phyloP scores from a whole-genome alignment of 2,888 invertebrate genomes.

The Baccha elongata region DNA sequence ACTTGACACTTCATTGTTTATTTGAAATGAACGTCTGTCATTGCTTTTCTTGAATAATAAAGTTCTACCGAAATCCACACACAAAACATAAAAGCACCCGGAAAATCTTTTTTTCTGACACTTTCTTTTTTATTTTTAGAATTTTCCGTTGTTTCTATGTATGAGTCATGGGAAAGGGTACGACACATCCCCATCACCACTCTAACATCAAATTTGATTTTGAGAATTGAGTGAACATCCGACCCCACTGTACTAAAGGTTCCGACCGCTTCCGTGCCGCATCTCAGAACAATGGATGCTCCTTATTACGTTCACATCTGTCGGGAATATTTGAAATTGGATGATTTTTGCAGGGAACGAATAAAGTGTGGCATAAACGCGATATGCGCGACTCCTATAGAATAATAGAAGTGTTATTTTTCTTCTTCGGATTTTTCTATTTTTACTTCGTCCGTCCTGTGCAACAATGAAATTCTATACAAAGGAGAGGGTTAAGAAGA shows the following conservation, averaged over 20 bases:
- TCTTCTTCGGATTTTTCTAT: background rate
- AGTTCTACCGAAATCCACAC: too few relatives aligned
- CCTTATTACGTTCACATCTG: slow-evolving; percentile 19
- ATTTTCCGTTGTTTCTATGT: too few relatives aligned
- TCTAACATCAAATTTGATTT: slow-evolving; percentile 12
- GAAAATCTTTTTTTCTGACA: too few relatives aligned
- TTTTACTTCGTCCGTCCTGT: background rate
- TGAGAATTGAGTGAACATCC: slow-evolving; percentile 35
- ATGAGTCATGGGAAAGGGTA: too few relatives aligned
- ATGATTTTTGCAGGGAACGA: slow-evolving; percentile 57
- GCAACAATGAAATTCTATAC: slow-evolving; percentile 28
- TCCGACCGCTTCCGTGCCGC: background rate
- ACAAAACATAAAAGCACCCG: too few relatives aligned
- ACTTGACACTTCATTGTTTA: too few relatives aligned
- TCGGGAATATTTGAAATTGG: slow-evolving; percentile 60
- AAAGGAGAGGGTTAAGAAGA: background rate
- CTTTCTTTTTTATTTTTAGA: too few relatives aligned
- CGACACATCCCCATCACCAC: too few relatives aligned
- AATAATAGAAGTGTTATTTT: slow-evolving; percentile 47
- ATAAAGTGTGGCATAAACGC: slow-evolving; percentile 65
- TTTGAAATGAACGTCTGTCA: too few relatives aligned
- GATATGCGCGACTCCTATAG: slow-evolving; percentile 60
- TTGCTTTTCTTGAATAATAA: too few relatives aligned
- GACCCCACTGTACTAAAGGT: background rate
- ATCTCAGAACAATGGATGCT: slow-evolving; percentile 43